These are phyloP conservation scores for Trogon melanurus DNA, from an alignment of 2,113 vertebrate species.

Conservation along the genomic window DNA sequence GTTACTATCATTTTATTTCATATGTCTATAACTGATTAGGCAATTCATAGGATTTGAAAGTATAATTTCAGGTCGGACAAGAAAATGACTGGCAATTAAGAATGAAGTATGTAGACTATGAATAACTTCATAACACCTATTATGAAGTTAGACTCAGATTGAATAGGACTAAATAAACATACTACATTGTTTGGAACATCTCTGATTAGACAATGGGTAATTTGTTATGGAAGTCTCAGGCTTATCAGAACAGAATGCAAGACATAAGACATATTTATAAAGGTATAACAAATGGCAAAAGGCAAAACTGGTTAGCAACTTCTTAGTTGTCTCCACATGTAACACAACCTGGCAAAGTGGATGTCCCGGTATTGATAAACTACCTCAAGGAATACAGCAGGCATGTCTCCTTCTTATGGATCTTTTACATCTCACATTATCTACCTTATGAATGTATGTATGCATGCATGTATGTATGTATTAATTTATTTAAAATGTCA, in stretches of 20 bases:
- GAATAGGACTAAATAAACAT: neutral
- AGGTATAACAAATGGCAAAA: neutral
- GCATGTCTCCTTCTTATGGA: neutral
- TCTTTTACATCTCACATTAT: neutral
- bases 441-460: neutral
- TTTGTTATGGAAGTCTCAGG: neutral
- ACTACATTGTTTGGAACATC: neutral
- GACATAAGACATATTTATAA: neutral
- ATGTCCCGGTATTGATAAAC: neutral
- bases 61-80: neutral
- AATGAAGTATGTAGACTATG: neutral
- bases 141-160: neutral
- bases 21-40: neutral
- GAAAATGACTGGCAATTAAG: neutral
- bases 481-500: neutral
- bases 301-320: neutral
- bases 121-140: neutral
- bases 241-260: neutral
- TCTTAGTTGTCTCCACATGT: neutral
- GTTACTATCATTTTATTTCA: neutral
- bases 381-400: neutral
- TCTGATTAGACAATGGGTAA: neutral
- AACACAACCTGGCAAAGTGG: neutral
- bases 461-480: neutral
- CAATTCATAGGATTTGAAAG: neutral